phyloP scores from a whole-genome alignment of 2,888 invertebrate species.

The Melipona beecheii region DNA sequence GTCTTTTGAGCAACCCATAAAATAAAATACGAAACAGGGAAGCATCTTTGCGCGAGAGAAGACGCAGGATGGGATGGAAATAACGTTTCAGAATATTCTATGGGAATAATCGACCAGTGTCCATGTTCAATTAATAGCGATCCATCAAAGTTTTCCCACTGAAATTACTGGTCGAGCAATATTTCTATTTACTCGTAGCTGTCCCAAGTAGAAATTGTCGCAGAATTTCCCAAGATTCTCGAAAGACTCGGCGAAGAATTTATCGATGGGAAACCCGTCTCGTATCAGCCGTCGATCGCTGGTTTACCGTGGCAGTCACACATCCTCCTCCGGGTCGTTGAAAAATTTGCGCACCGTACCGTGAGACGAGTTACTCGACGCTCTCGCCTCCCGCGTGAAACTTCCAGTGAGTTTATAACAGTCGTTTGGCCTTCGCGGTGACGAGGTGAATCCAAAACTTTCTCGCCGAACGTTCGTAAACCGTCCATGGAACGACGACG shows the following conservation, averaged over 20 bases:
- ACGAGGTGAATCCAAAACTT: constrained; percentile 59
- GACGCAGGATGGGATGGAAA: neutral
- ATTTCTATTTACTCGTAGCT: too few relatives aligned
- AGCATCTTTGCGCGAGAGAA: neutral
- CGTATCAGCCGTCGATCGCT: neutral
- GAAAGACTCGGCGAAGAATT: neutral
- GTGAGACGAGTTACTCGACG: constrained; percentile 23
- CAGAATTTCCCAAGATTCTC: too few relatives aligned
- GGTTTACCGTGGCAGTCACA: neutral
- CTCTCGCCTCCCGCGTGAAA: constrained; percentile 8
- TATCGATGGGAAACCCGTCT: neutral
- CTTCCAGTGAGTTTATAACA: constrained; percentile 37
- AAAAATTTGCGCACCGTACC: constrained; percentile 42
- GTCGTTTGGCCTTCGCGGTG: constrained; percentile 43
- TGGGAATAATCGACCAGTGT: neutral
- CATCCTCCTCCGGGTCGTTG: neutral
- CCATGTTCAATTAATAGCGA: neutral
- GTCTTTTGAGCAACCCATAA: too few relatives aligned
- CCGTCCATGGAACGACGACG: constrained; percentile 34
- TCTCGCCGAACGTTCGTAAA: constrained; percentile 42
- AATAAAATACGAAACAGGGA: neutral
- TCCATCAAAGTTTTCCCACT: too few relatives aligned
- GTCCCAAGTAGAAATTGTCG: too few relatives aligned
- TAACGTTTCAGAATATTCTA: neutral
- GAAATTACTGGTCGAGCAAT: too few relatives aligned